Evolutionary conservation across 2,113 vertebrate genomes (phyloP).

Genomic region (Meleagris gallopavo): DNA sequence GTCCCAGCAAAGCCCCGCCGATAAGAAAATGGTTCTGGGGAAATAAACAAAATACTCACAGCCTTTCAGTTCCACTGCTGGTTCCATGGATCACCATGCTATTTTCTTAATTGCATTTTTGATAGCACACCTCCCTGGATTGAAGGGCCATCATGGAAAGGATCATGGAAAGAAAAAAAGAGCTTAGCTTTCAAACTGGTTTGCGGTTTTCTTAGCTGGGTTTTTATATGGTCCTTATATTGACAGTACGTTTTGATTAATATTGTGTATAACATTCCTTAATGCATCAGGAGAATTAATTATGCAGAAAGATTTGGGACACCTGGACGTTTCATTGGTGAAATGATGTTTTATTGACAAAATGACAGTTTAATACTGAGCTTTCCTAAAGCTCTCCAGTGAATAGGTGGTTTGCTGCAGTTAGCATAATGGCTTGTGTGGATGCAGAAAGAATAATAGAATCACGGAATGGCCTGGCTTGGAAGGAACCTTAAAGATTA

Average conservation of each 20-base stretch:
- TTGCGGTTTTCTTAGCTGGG: constrained; percentile 14
- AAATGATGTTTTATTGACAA: constrained; percentile 80
- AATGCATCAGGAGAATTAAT: constrained; percentile 80
- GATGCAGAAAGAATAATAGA: no score
- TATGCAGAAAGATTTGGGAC: constrained; percentile 76
- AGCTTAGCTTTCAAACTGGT: not conserved
- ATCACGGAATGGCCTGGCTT: no score
- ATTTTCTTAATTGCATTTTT: constrained; percentile 59
- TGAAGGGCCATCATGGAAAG: not conserved
- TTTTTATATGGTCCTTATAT: constrained; percentile 64
- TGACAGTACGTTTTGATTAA: constrained; percentile 78
- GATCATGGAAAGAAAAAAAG: not conserved
- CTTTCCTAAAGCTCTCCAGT: constrained; percentile 52
- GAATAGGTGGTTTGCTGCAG: not conserved
- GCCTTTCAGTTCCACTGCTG: not conserved
- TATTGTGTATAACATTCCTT: constrained; percentile 75
- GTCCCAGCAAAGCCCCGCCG: not conserved
- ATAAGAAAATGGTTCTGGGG: not conserved
- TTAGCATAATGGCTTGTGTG: not conserved
- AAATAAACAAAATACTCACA: not conserved
- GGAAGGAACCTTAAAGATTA: no score
- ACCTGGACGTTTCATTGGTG: constrained; percentile 54
- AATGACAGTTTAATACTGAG: constrained; percentile 76
- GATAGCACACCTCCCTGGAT: not conserved
- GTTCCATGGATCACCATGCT: not conserved